Percentiles rank a stretch among this genome's conserved stretches.
These are phyloP conservation scores for Myiotriccus ornatus DNA, from an alignment of 2,797 vertebrate species.

Conservation along the genomic window DNA sequence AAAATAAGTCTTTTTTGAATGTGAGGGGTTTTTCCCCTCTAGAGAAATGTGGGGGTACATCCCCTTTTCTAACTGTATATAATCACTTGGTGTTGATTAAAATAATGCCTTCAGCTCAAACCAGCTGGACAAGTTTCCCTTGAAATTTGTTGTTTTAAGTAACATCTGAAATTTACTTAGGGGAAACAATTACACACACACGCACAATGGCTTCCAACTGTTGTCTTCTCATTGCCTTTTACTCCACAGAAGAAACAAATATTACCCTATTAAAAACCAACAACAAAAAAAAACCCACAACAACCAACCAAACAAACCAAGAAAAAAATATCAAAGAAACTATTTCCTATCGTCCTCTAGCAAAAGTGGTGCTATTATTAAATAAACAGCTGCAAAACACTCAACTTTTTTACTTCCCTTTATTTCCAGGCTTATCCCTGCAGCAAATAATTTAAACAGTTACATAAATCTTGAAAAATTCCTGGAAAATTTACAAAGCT, in stretches of 20 bases:
- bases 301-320: not conserved
- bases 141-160: not conserved
- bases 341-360: not conserved
- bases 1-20: not conserved
- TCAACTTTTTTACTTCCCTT: not conserved
- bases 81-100: not conserved
- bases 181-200: not conserved
- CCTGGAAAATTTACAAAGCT: not conserved
- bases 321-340: not conserved
- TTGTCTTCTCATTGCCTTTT: not conserved
- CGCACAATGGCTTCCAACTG: not conserved
- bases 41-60: not conserved
- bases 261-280: not conserved
- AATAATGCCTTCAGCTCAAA: not conserved
- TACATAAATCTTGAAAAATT: not conserved
- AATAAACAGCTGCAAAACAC: not conserved
- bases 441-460: not conserved
- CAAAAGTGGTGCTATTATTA: not conserved
- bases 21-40: not conserved
- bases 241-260: not conserved
- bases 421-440: not conserved
- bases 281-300: fast-evolving
- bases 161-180: not conserved
- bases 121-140: not conserved
- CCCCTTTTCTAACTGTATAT: not conserved